A percentile compares a stretch with the other conserved stretches of the same genome.
These are phyloP conservation scores for Cyphotilapia sp. DNA, from an alignment of 2,113 vertebrate species.

Conservation along the genomic window DNA sequence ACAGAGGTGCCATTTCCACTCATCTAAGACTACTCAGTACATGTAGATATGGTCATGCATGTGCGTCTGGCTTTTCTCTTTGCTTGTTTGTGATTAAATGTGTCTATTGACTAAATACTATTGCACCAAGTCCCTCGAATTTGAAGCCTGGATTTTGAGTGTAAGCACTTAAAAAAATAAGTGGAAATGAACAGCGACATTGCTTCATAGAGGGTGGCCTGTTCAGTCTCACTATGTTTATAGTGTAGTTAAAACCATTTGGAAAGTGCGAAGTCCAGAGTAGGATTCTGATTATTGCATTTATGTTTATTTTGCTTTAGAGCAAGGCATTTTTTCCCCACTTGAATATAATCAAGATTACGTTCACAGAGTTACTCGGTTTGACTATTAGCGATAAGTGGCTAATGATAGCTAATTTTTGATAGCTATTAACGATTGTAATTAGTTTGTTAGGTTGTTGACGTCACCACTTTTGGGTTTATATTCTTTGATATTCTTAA, in stretches of 20 bases:
- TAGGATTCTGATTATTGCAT: not conserved
- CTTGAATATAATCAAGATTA: not conserved
- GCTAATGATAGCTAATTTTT: not conserved
- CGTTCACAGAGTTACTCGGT: not conserved
- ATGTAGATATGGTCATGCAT: conserved; percentile 20
- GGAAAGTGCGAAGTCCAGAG: not conserved
- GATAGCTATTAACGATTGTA: not conserved
- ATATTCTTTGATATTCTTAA: not conserved
- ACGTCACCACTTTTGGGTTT: not conserved
- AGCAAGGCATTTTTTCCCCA: not conserved
- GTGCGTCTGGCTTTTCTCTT: conserved; percentile 44
- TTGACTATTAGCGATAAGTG: not conserved
- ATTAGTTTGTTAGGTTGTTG: not conserved
- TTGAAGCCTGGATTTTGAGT: not conserved
- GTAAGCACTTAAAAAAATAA: not conserved
- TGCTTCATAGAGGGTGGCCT: not conserved
- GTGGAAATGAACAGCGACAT: not conserved
- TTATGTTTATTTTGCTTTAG: not conserved
- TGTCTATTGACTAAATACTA: conserved; percentile 7
- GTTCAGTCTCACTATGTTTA: not conserved
- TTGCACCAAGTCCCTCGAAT: not conserved
- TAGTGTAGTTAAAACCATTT: not conserved
- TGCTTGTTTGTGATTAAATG: conserved; percentile 28
- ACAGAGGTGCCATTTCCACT: conserved; percentile 26
- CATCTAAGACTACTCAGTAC: conserved; percentile 40